phyloP scores from a whole-genome alignment of 2,797 vertebrate genomes.

The Anguilla obscura region DNA sequence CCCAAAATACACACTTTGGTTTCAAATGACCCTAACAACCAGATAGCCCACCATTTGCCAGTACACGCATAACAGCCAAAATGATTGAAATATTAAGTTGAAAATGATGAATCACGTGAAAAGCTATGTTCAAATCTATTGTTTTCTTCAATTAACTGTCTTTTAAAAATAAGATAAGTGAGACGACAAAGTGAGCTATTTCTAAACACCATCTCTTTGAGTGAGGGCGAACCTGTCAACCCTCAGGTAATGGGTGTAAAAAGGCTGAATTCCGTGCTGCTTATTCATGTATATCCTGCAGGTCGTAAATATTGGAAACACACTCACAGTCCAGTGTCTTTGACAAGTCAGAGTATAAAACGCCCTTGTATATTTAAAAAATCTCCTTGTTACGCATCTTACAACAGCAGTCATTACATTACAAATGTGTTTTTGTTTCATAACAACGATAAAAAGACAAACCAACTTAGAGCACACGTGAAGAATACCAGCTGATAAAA shows the following conservation, averaged over 20 bases:
- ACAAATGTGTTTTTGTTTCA: constrained; percentile 90
- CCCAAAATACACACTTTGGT: neutral
- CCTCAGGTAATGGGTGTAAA: constrained; percentile 57
- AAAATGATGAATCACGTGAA: neutral
- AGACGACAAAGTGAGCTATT: constrained; percentile 35
- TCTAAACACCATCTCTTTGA: constrained; percentile 49
- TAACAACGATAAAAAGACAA: constrained; percentile 89
- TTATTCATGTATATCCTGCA: constrained; percentile 68
- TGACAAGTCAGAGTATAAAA: constrained; percentile 98
- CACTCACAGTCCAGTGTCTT: constrained; percentile 98
- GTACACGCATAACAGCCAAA: constrained; percentile 2
- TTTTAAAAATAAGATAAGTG: constrained; percentile 44
- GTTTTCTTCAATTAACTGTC: neutral
- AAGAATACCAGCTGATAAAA: constrained; percentile 81
- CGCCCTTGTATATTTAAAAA: constrained; percentile 78
- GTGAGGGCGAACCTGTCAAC: constrained; percentile 53
- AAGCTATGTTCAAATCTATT: neutral
- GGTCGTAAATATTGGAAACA: constrained; percentile 74
- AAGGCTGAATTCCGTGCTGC: constrained; percentile 65
- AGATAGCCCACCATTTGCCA: neutral
- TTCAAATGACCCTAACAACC: constrained; percentile 3
- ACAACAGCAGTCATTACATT: constrained; percentile 99
- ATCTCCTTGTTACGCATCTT: constrained; percentile 90
- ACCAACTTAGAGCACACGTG: constrained; percentile 88
- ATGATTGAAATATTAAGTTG: neutral